Conservation (phyloP, 2,113 vertebrate species). For the Oryzias curvinotus region DNA sequence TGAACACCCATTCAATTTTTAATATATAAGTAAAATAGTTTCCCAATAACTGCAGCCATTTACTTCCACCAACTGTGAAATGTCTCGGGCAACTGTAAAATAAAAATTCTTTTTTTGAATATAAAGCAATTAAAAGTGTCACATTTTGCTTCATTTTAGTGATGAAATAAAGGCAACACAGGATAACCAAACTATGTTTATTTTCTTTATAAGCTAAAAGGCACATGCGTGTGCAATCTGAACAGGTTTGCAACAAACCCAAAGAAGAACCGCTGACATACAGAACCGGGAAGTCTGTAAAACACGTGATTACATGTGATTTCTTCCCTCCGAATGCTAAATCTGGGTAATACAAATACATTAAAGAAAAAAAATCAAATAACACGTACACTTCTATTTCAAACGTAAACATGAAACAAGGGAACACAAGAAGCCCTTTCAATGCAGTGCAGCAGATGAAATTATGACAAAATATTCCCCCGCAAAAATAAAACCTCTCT, state of each 20-base stretch:
- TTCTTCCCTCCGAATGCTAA: conserved; percentile 10
- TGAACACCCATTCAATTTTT: too few relatives aligned
- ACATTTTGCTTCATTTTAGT: background rate
- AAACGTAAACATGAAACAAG: background rate
- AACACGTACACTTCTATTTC: background rate
- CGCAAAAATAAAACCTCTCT: too few relatives aligned
- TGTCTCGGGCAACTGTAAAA: conserved; percentile 59
- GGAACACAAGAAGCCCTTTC: background rate
- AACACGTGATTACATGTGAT: background rate
- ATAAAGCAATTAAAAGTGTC: conserved; percentile 26
- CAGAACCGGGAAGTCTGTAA: background rate
- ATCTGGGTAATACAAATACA: background rate
- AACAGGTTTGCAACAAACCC: background rate
- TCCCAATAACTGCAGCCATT: conserved; percentile 34
- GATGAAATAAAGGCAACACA: background rate
- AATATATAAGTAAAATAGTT: conserved; percentile 17
- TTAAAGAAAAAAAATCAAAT: background rate
- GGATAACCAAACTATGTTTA: conserved; percentile 27
- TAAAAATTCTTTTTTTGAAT: conserved; percentile 42
- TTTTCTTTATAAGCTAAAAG: conserved; percentile 28
- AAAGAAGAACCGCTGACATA: background rate
- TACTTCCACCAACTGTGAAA: conserved; percentile 43
- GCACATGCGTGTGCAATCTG: conserved; percentile 28
- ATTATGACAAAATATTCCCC: too few relatives aligned
- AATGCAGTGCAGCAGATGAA: background rate